Evolutionary conservation across 2,888 invertebrate genomes (phyloP).

Genomic region (Ephialtes manifestator): DNA sequence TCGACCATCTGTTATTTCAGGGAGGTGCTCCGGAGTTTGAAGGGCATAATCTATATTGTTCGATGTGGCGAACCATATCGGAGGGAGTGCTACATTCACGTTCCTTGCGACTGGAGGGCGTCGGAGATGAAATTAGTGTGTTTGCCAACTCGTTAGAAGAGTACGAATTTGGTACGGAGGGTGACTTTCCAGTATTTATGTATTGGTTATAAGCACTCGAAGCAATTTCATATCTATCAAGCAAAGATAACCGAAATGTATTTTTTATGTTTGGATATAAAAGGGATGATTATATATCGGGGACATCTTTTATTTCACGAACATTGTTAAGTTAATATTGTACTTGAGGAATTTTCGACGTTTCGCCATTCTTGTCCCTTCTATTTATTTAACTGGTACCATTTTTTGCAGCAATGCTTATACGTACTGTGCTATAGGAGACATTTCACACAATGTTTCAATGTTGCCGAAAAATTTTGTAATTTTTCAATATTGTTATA

Average conservation of each 20-base stretch:
- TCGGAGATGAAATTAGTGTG: slow-evolving; percentile 35
- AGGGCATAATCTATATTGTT: not conserved
- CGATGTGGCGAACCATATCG: not conserved
- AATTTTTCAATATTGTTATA: no score
- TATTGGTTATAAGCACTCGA: not conserved
- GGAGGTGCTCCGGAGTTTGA: not conserved
- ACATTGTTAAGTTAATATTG: not conserved
- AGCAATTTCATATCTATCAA: not conserved
- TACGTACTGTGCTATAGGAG: no score
- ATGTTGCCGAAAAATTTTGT: no score
- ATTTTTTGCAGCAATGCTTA: not conserved
- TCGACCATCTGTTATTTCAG: slow-evolving; percentile 15
- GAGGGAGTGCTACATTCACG: not conserved
- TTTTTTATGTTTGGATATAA: not conserved
- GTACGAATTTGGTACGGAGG: not conserved
- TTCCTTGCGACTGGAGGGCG: slow-evolving; percentile 11
- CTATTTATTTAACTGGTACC: not conserved
- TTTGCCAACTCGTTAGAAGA: slow-evolving; percentile 52
- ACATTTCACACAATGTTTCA: no score
- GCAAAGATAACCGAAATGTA: not conserved
- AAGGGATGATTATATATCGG: not conserved
- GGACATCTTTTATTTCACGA: not conserved
- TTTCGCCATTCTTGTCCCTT: not conserved
- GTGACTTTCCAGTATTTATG: slow-evolving; percentile 3
- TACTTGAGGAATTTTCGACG: not conserved